Evolutionary conservation across 2,888 invertebrate genomes (phyloP).

Genomic region (Toxonevra muliebris): DNA sequence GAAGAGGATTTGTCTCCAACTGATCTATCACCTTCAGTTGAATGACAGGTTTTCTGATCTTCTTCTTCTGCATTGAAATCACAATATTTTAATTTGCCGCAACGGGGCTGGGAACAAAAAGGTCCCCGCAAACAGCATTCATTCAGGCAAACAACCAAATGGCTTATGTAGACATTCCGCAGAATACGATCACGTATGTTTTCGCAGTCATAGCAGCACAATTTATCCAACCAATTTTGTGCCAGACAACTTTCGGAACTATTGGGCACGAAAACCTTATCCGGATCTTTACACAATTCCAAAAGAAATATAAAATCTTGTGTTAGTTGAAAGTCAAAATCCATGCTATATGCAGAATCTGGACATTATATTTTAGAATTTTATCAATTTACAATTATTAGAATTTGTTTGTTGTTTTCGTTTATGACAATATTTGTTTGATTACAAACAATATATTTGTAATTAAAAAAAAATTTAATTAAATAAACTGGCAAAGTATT

Average conservation of each 20-base stretch:
- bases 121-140: conserved; percentile 47
- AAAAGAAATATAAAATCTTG: conserved; percentile 51
- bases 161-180: conserved; percentile 52
- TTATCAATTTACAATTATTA: conserved; percentile 21
- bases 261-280: conserved; percentile 41
- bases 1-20: no score
- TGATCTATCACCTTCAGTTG: background rate
- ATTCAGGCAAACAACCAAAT: conserved; percentile 50
- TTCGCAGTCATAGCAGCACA: conserved; percentile 45
- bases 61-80: conserved; percentile 40
- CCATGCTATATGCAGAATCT: conserved; percentile 17
- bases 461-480: conserved; percentile 15
- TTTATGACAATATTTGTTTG: background rate
- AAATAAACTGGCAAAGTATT: no score
- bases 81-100: conserved; percentile 39
- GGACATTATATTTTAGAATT: conserved; percentile 27
- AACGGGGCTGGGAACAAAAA: conserved; percentile 45
- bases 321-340: conserved; percentile 38
- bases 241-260: conserved; percentile 43
- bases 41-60: conserved; percentile 7
- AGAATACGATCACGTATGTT: conserved; percentile 48
- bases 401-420: conserved; percentile 6
- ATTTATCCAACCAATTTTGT: conserved; percentile 49
- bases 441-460: background rate
- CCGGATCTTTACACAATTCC: conserved; percentile 43